These are phyloP conservation scores for Microcaecilia unicolor DNA, from an alignment of 2,797 vertebrate species.

Conservation along the genomic window DNA sequence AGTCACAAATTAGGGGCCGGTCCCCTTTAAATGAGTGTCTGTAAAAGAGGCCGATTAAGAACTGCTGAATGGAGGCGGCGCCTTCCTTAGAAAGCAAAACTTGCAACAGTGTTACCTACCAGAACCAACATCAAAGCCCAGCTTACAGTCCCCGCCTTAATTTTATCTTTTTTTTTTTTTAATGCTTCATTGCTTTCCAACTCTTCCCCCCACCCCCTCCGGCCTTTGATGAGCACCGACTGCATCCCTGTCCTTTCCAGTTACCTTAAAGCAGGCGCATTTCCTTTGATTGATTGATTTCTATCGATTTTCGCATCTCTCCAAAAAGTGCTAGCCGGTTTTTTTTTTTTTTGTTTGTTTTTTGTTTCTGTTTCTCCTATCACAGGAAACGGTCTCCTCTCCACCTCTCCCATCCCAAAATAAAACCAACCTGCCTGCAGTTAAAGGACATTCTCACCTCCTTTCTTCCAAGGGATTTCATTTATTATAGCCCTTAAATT, in stretches of 20 bases:
- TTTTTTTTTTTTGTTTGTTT: slow-evolving; percentile 6
- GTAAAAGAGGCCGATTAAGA: slow-evolving; percentile 52
- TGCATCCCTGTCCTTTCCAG: slow-evolving; percentile 40
- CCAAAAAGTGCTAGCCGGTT: slow-evolving; percentile 27
- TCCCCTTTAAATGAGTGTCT: slow-evolving; percentile 23
- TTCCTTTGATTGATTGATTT: too few relatives aligned
- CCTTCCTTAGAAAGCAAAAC: neutral
- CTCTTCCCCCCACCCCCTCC: too few relatives aligned
- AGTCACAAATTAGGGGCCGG: neutral
- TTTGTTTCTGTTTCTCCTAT: slow-evolving; percentile 35
- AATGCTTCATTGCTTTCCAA: slow-evolving; percentile 53
- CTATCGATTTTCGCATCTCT: slow-evolving; percentile 39
- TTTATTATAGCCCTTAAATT: slow-evolving; percentile 93
- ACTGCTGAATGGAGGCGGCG: slow-evolving; percentile 30
- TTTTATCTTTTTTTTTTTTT: slow-evolving; percentile 67
- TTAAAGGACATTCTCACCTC: slow-evolving; percentile 73
- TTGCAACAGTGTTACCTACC: slow-evolving; percentile 53
- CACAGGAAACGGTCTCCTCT: slow-evolving; percentile 48
- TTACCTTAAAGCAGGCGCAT: slow-evolving; percentile 19
- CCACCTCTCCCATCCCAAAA: slow-evolving; percentile 29
- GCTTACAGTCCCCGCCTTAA: slow-evolving; percentile 65
- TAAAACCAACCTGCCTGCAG: slow-evolving; percentile 4
- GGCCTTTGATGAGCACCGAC: slow-evolving; percentile 70
- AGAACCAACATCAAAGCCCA: slow-evolving; percentile 71
- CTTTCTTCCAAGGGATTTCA: slow-evolving; percentile 76